Evolutionary conservation across 2,113 vertebrate species (phyloP).

Genomic region (Dendropsophus ebraccatus): DNA sequence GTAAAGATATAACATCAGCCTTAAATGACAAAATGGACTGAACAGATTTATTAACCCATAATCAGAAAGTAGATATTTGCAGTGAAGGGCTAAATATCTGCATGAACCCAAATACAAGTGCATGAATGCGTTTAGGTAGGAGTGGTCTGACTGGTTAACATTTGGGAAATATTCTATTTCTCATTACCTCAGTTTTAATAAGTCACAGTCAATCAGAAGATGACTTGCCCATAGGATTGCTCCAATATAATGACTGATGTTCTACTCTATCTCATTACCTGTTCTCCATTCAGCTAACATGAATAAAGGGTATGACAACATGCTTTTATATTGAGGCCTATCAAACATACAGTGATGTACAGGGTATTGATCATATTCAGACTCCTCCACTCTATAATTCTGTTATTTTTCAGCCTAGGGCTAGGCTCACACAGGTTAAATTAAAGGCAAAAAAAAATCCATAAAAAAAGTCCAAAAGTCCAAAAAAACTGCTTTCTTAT

Average conservation of each 20-base stretch:
- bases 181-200: neutral
- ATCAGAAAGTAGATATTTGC: slow-evolving; percentile 26
- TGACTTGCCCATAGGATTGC: neutral
- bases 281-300: neutral
- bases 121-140: neutral
- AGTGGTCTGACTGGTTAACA: neutral
- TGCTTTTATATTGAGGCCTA: neutral
- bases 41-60: slow-evolving; percentile 55
- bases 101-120: neutral
- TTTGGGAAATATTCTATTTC: neutral
- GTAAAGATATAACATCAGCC: slow-evolving; percentile 57
- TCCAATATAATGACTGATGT: neutral
- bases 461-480: no score
- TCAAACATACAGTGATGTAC: neutral
- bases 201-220: neutral
- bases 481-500: no score
- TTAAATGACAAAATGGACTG: slow-evolving; percentile 55
- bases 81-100: neutral
- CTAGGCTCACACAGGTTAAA: no score
- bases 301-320: neutral
- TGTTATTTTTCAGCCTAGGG: no score
- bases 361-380: neutral
- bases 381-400: neutral
- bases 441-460: no score
- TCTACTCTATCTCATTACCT: neutral